Base-by-base conservation (phyloP, 1,140 invertebrate species). In the Zelostemma sp. region DNA sequence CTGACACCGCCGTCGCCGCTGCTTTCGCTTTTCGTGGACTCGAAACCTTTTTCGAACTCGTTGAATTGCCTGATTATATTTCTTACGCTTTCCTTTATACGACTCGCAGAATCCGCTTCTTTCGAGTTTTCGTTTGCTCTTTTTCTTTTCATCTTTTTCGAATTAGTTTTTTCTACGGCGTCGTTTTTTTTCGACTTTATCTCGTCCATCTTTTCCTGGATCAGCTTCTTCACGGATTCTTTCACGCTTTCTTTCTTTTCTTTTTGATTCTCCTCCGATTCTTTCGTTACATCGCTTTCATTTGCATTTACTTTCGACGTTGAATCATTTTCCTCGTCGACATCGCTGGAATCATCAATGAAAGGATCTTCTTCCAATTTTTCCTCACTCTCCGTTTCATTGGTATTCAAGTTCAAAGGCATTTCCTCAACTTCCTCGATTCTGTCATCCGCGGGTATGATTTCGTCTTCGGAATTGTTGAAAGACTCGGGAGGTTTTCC, bases 61-160 rank as follows among this genome's bases (percentile, higher is more conserved):
- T 78, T 82, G 55, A 86, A 85, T 55, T 85, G 82, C 50, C 75
- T 73, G 62, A 86, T 83, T 65, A 86, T 85, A 48, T 81, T 83
- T 56, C 71, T 75, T 53, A 86, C 85, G 47, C 74, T 85, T 54
- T 85, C 81, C 57, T 77, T 80, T n/a, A 85, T 74, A 6, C 58
- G 64, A 49, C 0, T 45, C 8, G 61, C 49, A 8, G 53, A 11
- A 33, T 72, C 56, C 31, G 56, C 64, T 62, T 72, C 74, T 18
- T 50, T 49, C 0, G 40, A 40, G 18, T 50, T 8, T 14, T 50
- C 48, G 25, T 54, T 65, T 12, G 12, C n/a, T 35, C 9, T 14
- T 35, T 72, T 67, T 54, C 12, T 59, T 68, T 70, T 73, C 31
- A 48, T 28, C 59, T 67, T 73, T 45, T 76, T 68, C 6, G 40